A percentile compares a stretch with the other conserved stretches of the same genome.
Evolutionary conservation across 2,797 vertebrate species (phyloP).

Genomic region (Pipistrellus nathusii): DNA sequence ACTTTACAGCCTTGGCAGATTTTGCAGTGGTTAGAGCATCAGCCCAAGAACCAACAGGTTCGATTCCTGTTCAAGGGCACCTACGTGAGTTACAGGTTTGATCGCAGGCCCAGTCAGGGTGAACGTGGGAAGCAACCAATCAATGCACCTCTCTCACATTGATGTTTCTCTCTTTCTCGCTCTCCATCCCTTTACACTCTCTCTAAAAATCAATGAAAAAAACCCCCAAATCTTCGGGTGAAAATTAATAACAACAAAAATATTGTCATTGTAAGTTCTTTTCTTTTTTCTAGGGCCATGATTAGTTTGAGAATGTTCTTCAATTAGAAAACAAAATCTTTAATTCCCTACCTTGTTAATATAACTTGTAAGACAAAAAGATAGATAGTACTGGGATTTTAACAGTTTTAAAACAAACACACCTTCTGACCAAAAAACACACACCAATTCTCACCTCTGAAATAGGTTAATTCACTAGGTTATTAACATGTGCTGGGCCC

Average conservation of each 20-base stretch:
- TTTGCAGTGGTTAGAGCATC: too few species aligned
- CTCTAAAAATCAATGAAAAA: too few species aligned
- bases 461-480: background rate
- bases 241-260: too few species aligned
- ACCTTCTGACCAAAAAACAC: background rate
- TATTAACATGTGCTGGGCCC: background rate
- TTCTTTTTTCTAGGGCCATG: background rate
- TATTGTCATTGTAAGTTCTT: background rate
- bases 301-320: slow-evolving; percentile 37
- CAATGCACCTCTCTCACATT: too few species aligned
- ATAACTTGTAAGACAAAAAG: slow-evolving; percentile 23
- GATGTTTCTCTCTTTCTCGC: too few species aligned
- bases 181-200: too few species aligned
- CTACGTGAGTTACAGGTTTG: too few species aligned
- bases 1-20: background rate
- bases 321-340: slow-evolving; percentile 17
- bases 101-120: too few species aligned
- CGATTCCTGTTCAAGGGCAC: too few species aligned
- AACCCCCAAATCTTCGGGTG: too few species aligned
- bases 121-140: too few species aligned
- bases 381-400: background rate
- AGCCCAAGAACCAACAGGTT: too few species aligned
- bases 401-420: slow-evolving; percentile 59
- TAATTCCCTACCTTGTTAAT: background rate
- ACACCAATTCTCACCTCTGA: background rate